Evolutionary conservation across 2,888 invertebrate genomes (phyloP).

Genomic region (Diloba caeruleocephala): DNA sequence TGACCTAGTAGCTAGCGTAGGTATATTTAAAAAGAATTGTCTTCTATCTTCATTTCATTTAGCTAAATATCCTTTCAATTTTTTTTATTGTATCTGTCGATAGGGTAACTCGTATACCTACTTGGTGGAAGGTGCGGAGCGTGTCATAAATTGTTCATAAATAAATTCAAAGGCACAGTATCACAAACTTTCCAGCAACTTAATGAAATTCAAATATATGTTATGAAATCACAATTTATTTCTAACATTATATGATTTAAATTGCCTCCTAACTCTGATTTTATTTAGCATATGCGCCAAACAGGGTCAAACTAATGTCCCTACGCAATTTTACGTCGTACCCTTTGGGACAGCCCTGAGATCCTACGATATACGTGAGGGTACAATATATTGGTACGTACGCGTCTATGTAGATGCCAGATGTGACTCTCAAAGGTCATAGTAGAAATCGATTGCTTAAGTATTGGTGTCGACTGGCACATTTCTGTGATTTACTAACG

Average conservation of each 20-base stretch:
- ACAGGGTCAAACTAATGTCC: constrained; percentile 59
- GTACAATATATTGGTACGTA: constrained; percentile 14
- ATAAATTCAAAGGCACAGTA: neutral
- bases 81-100: too few relatives aligned
- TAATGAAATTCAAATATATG: constrained; percentile 3
- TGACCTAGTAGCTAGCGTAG: too few relatives aligned
- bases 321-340: constrained; percentile 64
- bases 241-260: constrained; percentile 22
- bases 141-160: too few relatives aligned
- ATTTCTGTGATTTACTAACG: too few relatives aligned
- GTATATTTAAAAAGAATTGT: too few relatives aligned
- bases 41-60: too few relatives aligned
- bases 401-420: constrained; percentile 23
- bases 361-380: constrained; percentile 63
- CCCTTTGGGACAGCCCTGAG: constrained; percentile 57
- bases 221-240: constrained; percentile 24
- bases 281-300: constrained; percentile 58
- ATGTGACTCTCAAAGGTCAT: constrained; percentile 38
- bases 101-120: too few relatives aligned
- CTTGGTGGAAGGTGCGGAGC: too few relatives aligned
- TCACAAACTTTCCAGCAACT: neutral
- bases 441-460: constrained; percentile 27
- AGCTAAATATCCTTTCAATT: too few relatives aligned
- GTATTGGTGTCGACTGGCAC: too few relatives aligned
- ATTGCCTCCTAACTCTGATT: constrained; percentile 52